Percentiles rank a stretch among this genome's conserved stretches.
Evolutionary conservation across 35 echinoderm and acorn worm genomes (phyloP).

Genomic region (Stichopus chloronotus): DNA sequence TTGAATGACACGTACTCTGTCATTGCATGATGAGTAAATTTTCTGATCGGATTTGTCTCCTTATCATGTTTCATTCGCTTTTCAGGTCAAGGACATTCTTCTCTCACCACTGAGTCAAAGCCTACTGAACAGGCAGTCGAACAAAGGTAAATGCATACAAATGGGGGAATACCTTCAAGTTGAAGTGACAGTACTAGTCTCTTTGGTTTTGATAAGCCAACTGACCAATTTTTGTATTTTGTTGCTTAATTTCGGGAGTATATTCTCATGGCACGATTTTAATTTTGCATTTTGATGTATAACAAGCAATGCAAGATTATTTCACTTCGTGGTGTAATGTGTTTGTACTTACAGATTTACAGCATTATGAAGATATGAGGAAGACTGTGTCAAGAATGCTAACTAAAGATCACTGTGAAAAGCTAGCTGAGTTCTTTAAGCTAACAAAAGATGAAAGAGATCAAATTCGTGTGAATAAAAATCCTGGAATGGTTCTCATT

Average conservation of each 20-base stretch:
- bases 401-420: background rate
- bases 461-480: background rate
- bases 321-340: no score
- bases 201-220: no score
- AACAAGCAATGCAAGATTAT: no score
- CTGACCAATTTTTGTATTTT: no score
- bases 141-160: background rate
- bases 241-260: no score
- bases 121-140: background rate
- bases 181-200: background rate
- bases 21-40: no score
- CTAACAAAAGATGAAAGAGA: background rate
- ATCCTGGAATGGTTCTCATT: conserved; percentile 6
- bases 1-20: no score
- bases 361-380: background rate
- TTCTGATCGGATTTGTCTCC: no score
- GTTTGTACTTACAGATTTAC: background rate
- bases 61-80: background rate
- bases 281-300: no score
- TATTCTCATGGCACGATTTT: no score
- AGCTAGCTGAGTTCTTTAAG: background rate
- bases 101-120: no score
- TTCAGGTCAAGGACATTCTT: background rate
- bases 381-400: background rate
- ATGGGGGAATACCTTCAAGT: background rate